phyloP scores from a whole-genome alignment of 1,140 invertebrate genomes.

The Zaprionus inermis region DNA sequence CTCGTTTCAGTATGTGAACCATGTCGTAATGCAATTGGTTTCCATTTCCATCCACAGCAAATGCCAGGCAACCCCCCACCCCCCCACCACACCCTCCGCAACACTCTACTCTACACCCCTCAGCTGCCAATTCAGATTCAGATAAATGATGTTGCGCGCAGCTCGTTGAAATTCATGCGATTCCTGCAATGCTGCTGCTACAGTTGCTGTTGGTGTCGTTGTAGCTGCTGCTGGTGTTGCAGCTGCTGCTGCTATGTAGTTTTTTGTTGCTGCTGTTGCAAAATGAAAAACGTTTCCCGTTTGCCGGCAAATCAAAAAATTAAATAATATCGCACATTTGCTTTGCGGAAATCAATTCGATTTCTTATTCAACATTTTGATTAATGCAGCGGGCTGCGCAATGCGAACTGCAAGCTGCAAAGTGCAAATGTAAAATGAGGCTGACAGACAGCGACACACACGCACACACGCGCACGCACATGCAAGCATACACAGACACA shows the following conservation, averaged over 20 bases:
- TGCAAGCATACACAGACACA: background rate
- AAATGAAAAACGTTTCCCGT: conserved; percentile 50
- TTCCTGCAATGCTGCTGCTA: conserved; percentile 2
- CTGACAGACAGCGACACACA: conserved; percentile 26
- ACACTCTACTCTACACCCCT: background rate
- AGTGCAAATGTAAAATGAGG: conserved; percentile 53
- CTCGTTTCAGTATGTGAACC: conserved; percentile 32
- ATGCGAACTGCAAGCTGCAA: conserved; percentile 53
- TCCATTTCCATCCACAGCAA: conserved; percentile 22
- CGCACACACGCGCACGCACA: conserved; percentile 1
- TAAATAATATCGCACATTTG: conserved; percentile 77
- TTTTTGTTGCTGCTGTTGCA: conserved; percentile 10
- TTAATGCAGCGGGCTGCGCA: conserved; percentile 60
- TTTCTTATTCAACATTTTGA: conserved; percentile 82
- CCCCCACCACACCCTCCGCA: background rate
- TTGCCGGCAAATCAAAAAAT: conserved; percentile 52
- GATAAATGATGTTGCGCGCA: conserved; percentile 46
- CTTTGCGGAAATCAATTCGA: conserved; percentile 70
- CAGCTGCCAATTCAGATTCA: conserved; percentile 38
- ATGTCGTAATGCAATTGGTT: conserved; percentile 49
- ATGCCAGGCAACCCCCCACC: background rate
- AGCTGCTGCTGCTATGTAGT: conserved; percentile 1
- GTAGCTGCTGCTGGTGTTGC: conserved; percentile 12
- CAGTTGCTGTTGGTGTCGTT: background rate
- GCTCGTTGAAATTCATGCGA: conserved; percentile 46